Evolutionary conservation across 1,140 invertebrate species (phyloP).

Genomic region (Plectus sambesii): DNA sequence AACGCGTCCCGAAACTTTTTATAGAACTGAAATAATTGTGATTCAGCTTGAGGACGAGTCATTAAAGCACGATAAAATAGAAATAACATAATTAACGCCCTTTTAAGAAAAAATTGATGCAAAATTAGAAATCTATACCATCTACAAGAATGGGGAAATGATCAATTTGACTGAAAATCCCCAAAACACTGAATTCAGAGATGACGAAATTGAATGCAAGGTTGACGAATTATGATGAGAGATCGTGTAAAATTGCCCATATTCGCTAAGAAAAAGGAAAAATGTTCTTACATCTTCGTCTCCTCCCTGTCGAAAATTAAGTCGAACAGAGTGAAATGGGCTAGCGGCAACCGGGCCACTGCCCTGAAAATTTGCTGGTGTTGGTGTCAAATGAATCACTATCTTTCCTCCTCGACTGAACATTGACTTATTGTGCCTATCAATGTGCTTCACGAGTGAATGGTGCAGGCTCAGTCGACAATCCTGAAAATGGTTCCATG

Average conservation of each 20-base stretch:
- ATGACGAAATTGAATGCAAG: no score
- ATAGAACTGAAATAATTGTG: slow-evolving; percentile 51
- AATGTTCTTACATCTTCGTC: slow-evolving; percentile 43
- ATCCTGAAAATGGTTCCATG: slow-evolving; percentile 37
- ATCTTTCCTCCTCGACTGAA: slow-evolving; percentile 55
- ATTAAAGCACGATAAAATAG: slow-evolving; percentile 59
- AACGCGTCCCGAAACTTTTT: slow-evolving; percentile 47
- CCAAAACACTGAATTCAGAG: slow-evolving; percentile 62
- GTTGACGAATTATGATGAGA: no score
- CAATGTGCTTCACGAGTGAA: slow-evolving; percentile 40
- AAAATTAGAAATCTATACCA: no score
- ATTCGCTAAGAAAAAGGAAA: slow-evolving; percentile 41
- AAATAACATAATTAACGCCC: slow-evolving; percentile 57
- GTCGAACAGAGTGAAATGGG: slow-evolving; percentile 27
- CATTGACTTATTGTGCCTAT: slow-evolving; percentile 44
- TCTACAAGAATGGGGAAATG: no score
- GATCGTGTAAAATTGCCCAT: slow-evolving; percentile 55
- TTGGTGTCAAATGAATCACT: slow-evolving; percentile 62
- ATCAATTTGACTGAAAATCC: slow-evolving; percentile 64
- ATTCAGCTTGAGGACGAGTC: background rate
- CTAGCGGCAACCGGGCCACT: slow-evolving; percentile 30
- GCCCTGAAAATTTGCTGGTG: slow-evolving; percentile 39
- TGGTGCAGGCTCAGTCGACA: slow-evolving; percentile 41
- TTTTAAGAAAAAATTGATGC: slow-evolving; percentile 78
- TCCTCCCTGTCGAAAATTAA: slow-evolving; percentile 39